Evolutionary conservation across 2,113 vertebrate species (phyloP).

Genomic region (Callocephalon fimbriatum): DNA sequence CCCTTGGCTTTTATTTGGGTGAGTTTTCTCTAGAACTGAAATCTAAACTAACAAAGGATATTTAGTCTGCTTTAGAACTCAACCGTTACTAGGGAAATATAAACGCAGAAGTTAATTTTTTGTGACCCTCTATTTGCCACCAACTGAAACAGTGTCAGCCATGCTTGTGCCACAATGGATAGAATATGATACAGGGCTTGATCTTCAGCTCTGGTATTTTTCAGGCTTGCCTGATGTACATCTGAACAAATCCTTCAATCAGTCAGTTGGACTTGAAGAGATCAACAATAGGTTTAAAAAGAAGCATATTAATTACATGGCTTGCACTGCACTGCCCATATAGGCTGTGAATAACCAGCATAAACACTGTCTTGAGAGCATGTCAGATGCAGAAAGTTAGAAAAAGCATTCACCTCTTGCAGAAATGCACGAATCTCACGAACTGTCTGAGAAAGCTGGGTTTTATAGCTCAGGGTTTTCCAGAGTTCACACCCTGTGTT

Average conservation of each 20-base stretch:
- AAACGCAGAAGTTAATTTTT: slow-evolving; percentile 22
- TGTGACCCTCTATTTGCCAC: neutral
- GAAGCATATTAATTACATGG: neutral
- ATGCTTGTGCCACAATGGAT: neutral
- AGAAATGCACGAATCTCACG: neutral
- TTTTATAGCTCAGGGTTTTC: neutral
- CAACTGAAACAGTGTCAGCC: neutral
- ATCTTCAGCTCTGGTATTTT: neutral
- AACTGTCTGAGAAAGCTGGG: neutral
- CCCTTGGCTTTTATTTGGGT: neutral
- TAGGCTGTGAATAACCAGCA: neutral
- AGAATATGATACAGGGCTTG: neutral
- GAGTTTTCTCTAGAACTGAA: slow-evolving; percentile 45
- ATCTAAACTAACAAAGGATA: slow-evolving; percentile 41
- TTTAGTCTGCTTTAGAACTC: slow-evolving; percentile 52
- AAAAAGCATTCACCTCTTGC: neutral
- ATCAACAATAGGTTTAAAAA: neutral
- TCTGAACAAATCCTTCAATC: neutral
- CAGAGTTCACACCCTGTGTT: neutral
- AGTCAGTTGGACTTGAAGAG: neutral
- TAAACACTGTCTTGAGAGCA: neutral
- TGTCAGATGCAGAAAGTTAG: neutral
- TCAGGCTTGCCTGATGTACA: neutral
- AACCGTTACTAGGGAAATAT: neutral
- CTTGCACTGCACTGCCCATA: neutral